Evolutionary conservation across 2,113 vertebrate genomes (phyloP).

Genomic region (Rhinogobius similis): DNA sequence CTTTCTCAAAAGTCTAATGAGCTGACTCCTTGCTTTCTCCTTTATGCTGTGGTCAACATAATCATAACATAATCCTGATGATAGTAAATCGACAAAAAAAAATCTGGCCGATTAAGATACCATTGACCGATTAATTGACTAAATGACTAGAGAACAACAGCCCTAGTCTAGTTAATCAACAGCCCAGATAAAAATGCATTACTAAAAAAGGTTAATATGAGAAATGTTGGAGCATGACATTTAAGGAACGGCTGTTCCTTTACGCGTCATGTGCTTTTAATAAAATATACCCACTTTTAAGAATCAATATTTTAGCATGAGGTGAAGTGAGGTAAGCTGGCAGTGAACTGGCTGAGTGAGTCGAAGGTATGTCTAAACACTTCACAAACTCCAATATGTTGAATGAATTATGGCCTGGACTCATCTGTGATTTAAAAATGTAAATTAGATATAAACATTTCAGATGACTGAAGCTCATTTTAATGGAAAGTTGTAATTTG

Average conservation of each 20-base stretch:
- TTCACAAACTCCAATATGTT: neutral
- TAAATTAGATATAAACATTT: neutral
- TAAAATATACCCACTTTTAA: neutral
- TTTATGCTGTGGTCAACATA: too few species aligned
- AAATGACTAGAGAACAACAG: neutral
- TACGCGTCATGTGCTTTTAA: neutral
- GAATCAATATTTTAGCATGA: neutral
- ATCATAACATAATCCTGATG: too few species aligned
- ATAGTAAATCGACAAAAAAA: too few species aligned
- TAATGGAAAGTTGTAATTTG: neutral
- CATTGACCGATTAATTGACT: too few species aligned
- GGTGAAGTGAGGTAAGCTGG: slow-evolving; percentile 1
- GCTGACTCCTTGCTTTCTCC: too few species aligned
- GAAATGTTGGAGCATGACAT: neutral
- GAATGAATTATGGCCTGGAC: neutral
- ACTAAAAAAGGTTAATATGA: neutral
- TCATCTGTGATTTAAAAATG: neutral
- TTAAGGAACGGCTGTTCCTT: neutral
- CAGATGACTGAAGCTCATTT: too few species aligned
- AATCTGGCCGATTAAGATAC: too few species aligned
- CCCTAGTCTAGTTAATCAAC: too few species aligned
- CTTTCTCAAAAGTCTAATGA: too few species aligned
- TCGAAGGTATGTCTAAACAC: neutral
- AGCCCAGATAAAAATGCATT: neutral
- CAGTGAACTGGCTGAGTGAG: neutral